phyloP scores from a whole-genome alignment of 2,888 invertebrate species.

The Dione vanillae region DNA sequence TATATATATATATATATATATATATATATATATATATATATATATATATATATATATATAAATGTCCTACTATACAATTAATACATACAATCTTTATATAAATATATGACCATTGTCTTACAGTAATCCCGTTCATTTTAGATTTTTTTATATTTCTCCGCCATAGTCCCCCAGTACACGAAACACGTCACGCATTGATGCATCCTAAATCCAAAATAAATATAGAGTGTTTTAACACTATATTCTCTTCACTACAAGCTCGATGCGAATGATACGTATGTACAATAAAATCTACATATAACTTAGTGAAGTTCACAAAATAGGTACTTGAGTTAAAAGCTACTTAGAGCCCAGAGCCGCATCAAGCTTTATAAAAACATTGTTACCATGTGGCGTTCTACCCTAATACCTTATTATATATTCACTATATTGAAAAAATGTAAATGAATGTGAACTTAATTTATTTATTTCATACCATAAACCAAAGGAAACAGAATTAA shows the following conservation, averaged over 20 bases:
- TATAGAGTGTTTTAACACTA: neutral
- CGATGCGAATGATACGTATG: neutral
- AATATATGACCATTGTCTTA: too few species aligned
- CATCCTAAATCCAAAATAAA: too few species aligned
- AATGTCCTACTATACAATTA: too few species aligned
- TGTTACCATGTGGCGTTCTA: conserved; percentile 3
- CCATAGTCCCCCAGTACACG: too few species aligned
- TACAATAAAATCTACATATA: conserved; percentile 1
- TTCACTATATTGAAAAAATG: conserved; percentile 10
- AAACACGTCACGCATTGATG: too few species aligned
- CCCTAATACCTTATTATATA: conserved; percentile 4
- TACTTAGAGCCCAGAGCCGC: conserved; percentile 15
- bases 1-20: too few species aligned
- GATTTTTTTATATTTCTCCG: too few species aligned
- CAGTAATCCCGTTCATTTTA: too few species aligned
- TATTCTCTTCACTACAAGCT: neutral
- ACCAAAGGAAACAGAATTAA: neutral
- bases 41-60: too few species aligned
- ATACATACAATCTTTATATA: too few species aligned
- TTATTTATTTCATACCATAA: neutral
- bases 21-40: too few species aligned
- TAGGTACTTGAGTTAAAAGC: conserved; percentile 23
- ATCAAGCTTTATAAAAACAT: conserved; percentile 22
- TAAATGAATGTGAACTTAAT: conserved; percentile 2
- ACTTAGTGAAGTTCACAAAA: conserved; percentile 9